Evolutionary conservation across 2,888 invertebrate genomes (phyloP).

Genomic region (Liopterus haemorrhoidalis): DNA sequence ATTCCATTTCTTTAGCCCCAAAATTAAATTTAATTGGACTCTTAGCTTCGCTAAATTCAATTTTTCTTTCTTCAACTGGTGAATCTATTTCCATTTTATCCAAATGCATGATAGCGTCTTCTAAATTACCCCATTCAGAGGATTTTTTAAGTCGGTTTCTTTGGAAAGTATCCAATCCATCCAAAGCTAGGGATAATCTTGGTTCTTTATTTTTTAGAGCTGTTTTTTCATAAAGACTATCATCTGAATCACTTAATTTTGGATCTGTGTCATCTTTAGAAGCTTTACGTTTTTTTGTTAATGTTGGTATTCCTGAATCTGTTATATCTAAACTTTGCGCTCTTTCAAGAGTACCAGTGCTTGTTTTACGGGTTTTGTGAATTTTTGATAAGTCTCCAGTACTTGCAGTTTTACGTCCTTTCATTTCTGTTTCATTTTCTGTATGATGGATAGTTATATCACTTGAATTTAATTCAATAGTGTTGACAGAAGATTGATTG

Average conservation of each 20-base stretch:
- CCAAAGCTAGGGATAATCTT: slow-evolving; percentile 55
- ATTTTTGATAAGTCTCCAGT: slow-evolving; percentile 73
- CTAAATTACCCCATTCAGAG: slow-evolving; percentile 69
- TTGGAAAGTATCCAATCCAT: slow-evolving; percentile 63
- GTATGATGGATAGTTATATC: slow-evolving; percentile 71
- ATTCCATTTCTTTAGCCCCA: slow-evolving; percentile 37
- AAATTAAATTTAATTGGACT: slow-evolving; percentile 30
- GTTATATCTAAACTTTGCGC: slow-evolving; percentile 77
- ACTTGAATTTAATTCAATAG: slow-evolving; percentile 66
- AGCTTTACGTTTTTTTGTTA: slow-evolving; percentile 59
- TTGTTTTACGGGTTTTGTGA: slow-evolving; percentile 46
- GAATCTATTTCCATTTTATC: slow-evolving; percentile 37
- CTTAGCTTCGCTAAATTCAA: slow-evolving; percentile 27
- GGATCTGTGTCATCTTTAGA: slow-evolving; percentile 48
- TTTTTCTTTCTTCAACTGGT: slow-evolving; percentile 12
- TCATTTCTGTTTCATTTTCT: slow-evolving; percentile 56
- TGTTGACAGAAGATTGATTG: slow-evolving; percentile 50
- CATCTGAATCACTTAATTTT: slow-evolving; percentile 40
- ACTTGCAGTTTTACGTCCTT: slow-evolving; percentile 68
- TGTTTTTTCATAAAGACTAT: slow-evolving; percentile 44
- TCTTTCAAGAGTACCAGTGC: slow-evolving; percentile 59
- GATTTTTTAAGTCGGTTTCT: slow-evolving; percentile 65
- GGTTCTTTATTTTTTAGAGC: slow-evolving; percentile 54
- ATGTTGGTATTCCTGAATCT: slow-evolving; percentile 43
- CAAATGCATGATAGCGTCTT: slow-evolving; percentile 65